Conservation (phyloP, 1,140 invertebrate species). For the Teleopsis dalmanni region DNA sequence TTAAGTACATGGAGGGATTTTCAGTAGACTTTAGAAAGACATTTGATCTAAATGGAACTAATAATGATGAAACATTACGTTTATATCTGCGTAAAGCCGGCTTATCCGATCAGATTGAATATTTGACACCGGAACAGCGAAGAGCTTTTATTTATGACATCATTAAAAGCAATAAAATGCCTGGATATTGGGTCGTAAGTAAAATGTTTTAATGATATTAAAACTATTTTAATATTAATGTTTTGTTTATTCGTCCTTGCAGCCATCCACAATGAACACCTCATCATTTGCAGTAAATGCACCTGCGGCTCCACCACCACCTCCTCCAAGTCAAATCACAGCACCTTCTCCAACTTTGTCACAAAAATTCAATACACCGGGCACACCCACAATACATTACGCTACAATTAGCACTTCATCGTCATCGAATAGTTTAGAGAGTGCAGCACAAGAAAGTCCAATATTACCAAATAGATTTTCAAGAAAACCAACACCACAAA, state of each 20-base stretch:
- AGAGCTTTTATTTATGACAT: conserved; percentile 39
- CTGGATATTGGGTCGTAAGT: conserved; percentile 40
- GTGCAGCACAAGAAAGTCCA: conserved; percentile 13
- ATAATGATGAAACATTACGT: conserved; percentile 33
- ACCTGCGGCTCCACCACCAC: conserved; percentile 23
- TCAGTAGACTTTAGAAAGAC: conserved; percentile 35
- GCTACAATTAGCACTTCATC: conserved; percentile 22
- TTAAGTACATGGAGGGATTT: conserved; percentile 28
- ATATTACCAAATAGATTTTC: conserved; percentile 23
- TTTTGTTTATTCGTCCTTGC: conserved; percentile 9
- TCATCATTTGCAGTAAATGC: conserved; percentile 17
- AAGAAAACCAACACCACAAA: conserved; percentile 13
- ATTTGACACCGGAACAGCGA: conserved; percentile 26
- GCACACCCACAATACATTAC: neutral
- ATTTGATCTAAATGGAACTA: conserved; percentile 33
- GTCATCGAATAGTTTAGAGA: conserved; percentile 26
- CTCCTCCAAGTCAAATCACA: neutral
- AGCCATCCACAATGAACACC: conserved; percentile 27
- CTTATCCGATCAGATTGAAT: conserved; percentile 26
- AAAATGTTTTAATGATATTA: conserved; percentile 1
- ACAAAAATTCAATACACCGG: neutral
- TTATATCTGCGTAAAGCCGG: conserved; percentile 34
- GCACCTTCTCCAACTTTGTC: neutral
- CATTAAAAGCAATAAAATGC: conserved; percentile 33
- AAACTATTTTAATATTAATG: neutral